Conservation (phyloP, 2,797 vertebrate genomes). For the Melanotaenia maccullochi region DNA sequence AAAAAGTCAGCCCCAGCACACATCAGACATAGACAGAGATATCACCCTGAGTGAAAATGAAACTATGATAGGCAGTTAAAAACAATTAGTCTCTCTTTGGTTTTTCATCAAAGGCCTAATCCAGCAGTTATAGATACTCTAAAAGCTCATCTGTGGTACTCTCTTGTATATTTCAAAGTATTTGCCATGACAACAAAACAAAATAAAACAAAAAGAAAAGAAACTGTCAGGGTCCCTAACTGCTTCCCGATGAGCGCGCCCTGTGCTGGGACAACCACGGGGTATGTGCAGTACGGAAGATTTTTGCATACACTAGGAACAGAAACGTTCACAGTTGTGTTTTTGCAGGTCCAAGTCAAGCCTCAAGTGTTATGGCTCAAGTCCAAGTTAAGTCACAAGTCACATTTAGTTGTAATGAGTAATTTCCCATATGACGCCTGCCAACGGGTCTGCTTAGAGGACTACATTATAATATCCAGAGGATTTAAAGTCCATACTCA, state of each 20-base stretch:
- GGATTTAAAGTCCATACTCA: too few species aligned
- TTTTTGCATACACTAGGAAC: too few species aligned
- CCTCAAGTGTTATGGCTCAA: too few species aligned
- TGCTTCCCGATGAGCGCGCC: background rate
- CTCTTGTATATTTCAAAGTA: background rate
- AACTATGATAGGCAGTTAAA: conserved; percentile 21
- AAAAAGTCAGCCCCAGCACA: conserved; percentile 3
- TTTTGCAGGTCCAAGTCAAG: too few species aligned
- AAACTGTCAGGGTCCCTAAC: too few species aligned
- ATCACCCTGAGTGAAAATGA: conserved; percentile 8
- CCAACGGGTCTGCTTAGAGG: too few species aligned
- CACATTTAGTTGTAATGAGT: too few species aligned
- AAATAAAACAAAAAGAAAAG: too few species aligned
- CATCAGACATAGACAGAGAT: conserved; percentile 7
- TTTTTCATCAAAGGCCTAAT: conserved; percentile 8
- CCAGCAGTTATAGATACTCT: background rate
- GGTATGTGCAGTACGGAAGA: background rate
- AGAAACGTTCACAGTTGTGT: too few species aligned
- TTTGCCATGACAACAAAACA: background rate
- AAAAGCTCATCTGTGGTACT: background rate
- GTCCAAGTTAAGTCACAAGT: too few species aligned
- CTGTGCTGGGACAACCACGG: background rate
- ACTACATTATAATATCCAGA: too few species aligned
- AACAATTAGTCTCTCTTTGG: conserved; percentile 9
- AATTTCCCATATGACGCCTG: too few species aligned